These are phyloP conservation scores for Typhlichthys eigenmanni DNA, from an alignment of 2,797 vertebrate species.

Conservation along the genomic window DNA sequence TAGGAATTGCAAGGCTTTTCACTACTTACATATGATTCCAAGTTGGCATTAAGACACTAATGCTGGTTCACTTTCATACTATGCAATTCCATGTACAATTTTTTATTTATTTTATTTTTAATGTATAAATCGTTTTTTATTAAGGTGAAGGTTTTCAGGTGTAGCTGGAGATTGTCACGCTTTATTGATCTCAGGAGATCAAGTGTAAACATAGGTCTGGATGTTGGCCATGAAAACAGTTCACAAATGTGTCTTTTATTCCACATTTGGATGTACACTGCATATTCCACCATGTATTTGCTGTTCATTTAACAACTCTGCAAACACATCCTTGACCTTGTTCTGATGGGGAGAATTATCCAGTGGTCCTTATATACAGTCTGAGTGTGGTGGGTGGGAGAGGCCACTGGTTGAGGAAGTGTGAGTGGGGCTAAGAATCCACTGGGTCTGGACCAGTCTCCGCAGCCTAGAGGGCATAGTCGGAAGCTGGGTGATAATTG, in stretches of 20 bases:
- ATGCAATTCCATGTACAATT: too few species aligned
- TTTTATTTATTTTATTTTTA: too few species aligned
- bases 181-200: too few species aligned
- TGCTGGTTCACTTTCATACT: too few species aligned
- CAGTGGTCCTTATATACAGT: conserved; percentile 57
- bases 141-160: too few species aligned
- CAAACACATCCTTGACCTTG: conserved; percentile 63
- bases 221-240: not conserved
- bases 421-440: conserved; percentile 21
- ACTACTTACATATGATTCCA: too few species aligned
- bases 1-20: too few species aligned
- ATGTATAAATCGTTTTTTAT: too few species aligned
- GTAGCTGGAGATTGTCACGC: too few species aligned
- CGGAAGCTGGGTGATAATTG: conserved; percentile 68
- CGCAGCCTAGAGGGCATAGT: conserved; percentile 53
- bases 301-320: not conserved
- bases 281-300: not conserved
- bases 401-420: conserved; percentile 47
- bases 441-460: conserved; percentile 40
- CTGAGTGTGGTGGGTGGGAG: conserved; percentile 52
- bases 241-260: not conserved
- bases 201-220: not conserved
- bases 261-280: too few species aligned
- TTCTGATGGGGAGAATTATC: conserved; percentile 69
- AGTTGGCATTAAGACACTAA: too few species aligned